Percentiles rank a stretch among this genome's conserved stretches.
These are phyloP conservation scores for Ennomos quercinarius DNA, from an alignment of 2,888 invertebrate genomes.

Conservation along the genomic window DNA sequence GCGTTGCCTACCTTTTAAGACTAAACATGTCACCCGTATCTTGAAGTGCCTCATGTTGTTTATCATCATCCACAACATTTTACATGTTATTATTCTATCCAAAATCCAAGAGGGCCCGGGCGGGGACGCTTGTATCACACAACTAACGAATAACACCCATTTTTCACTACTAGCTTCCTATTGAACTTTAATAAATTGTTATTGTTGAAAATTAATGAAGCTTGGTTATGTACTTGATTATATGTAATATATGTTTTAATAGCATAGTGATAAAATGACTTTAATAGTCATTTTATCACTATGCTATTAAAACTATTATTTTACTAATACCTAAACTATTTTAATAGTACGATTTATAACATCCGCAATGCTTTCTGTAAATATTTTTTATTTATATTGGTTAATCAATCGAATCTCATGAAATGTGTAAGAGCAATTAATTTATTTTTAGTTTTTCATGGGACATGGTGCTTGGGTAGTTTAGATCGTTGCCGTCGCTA, in stretches of 20 bases:
- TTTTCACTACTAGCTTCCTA: constrained; percentile 22
- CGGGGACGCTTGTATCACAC: not conserved
- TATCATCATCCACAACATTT: not conserved
- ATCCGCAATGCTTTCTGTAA: too few species aligned
- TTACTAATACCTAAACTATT: too few species aligned
- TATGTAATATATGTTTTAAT: not conserved
- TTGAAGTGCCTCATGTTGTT: too few species aligned
- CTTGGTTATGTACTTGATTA: constrained; percentile 5
- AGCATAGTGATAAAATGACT: too few species aligned
- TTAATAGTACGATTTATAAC: not conserved
- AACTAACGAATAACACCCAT: constrained; percentile 21
- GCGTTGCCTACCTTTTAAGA: too few species aligned
- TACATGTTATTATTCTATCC: constrained; percentile 3
- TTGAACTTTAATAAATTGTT: constrained; percentile 17
- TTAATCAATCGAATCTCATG: constrained; percentile 13
- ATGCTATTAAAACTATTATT: too few species aligned
- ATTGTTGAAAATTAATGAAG: not conserved
- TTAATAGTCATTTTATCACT: too few species aligned
- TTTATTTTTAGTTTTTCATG: constrained; percentile 40
- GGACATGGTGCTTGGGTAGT: constrained; percentile 57
- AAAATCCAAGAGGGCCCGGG: not conserved
- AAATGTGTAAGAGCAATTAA: not conserved
- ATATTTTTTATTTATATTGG: not conserved
- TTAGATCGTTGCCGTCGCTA: constrained; percentile 41
- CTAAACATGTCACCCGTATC: too few species aligned